A percentile compares a stretch with the other conserved stretches of the same genome.
Evolutionary conservation across 2,113 vertebrate species (phyloP).

Genomic region (Catharus bicknelli): DNA sequence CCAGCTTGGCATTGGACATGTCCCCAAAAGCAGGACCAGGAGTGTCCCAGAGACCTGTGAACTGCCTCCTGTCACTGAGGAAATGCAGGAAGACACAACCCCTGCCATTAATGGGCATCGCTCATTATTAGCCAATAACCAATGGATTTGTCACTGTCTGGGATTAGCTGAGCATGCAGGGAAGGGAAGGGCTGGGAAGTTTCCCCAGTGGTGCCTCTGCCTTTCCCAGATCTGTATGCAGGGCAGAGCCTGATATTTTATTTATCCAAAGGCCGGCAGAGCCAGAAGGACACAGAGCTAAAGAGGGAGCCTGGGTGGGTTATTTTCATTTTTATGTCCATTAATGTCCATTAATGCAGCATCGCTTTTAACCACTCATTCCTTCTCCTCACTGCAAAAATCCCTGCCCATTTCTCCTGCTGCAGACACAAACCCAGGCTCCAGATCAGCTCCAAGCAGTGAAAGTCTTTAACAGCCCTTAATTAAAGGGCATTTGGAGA

Average conservation of each 20-base stretch:
- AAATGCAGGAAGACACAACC: background rate
- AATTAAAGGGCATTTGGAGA: slow-evolving; percentile 70
- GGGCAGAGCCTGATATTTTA: slow-evolving; percentile 12
- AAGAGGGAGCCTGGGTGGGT: background rate
- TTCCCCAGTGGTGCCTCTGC: background rate
- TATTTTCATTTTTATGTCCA: background rate
- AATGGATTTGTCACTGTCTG: background rate
- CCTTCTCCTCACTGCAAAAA: background rate
- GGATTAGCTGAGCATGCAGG: background rate
- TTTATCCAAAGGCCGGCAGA: background rate
- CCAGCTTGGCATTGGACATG: too few relatives aligned
- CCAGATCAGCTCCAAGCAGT: background rate
- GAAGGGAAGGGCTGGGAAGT: background rate
- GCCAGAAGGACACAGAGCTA: background rate
- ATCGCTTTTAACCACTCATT: background rate
- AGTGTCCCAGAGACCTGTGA: too few relatives aligned
- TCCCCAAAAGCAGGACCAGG: too few relatives aligned
- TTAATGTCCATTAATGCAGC: background rate
- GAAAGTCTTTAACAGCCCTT: slow-evolving; percentile 52
- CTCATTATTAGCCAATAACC: background rate
- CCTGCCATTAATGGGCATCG: accelerated
- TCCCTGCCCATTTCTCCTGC: background rate
- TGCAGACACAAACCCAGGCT: background rate
- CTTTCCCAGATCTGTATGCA: background rate
- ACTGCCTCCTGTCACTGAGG: background rate